These are phyloP conservation scores for Ibidorhyncha struthersii DNA, from an alignment of 2,113 vertebrate genomes.

Conservation along the genomic window DNA sequence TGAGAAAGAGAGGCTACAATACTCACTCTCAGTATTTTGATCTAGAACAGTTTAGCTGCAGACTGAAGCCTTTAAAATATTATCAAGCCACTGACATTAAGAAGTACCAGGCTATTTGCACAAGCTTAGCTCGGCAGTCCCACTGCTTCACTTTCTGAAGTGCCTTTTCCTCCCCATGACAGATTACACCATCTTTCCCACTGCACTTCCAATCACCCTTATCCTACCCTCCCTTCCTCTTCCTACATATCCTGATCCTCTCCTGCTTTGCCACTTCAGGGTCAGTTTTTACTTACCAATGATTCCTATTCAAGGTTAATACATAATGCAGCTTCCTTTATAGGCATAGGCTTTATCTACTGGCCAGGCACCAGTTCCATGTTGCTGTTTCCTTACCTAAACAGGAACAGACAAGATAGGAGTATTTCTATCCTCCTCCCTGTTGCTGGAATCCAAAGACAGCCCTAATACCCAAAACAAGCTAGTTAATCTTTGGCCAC, in stretches of 20 bases:
- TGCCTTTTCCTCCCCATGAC: not conserved
- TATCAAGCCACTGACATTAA: not conserved
- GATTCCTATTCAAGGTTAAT: not conserved
- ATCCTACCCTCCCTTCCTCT: not conserved
- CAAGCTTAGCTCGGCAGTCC: not conserved
- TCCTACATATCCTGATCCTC: not conserved
- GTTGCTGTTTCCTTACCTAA: not conserved
- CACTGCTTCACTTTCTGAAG: not conserved
- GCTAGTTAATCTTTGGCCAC: not conserved
- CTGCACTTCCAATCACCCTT: not conserved
- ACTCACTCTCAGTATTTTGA: not conserved
- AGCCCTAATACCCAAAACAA: not conserved
- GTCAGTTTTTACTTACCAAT: not conserved
- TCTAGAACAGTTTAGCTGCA: not conserved
- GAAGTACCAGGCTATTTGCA: not conserved
- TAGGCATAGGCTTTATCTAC: not conserved
- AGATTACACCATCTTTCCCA: not conserved
- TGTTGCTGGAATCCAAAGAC: not conserved
- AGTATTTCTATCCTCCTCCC: not conserved
- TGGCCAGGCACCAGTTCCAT: not conserved
- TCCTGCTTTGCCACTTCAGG: not conserved
- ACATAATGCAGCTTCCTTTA: not conserved
- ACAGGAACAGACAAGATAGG: not conserved
- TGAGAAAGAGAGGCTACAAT: not conserved
- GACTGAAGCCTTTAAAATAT: not conserved